Conservation (phyloP, 2,113 vertebrate species). For the Suricata suricatta region DNA sequence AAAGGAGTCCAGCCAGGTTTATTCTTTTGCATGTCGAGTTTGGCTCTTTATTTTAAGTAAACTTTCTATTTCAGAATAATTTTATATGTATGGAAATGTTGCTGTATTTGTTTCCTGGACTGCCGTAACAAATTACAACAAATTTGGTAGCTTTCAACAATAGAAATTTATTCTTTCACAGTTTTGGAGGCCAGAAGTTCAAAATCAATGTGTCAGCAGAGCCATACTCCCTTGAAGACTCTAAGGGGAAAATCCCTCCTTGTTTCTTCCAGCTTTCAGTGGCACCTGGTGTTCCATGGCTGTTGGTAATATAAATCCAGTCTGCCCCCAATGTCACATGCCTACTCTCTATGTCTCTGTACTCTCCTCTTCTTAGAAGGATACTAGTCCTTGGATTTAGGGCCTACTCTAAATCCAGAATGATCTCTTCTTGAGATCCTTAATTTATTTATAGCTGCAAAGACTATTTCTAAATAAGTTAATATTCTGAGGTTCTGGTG, state of each 20-base stretch:
- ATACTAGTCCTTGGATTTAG: neutral
- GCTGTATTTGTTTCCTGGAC: neutral
- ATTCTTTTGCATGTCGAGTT: too few species aligned
- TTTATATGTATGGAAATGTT: neutral
- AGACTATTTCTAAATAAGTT: neutral
- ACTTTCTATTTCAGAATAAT: neutral
- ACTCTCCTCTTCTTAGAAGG: neutral
- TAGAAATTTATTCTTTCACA: neutral
- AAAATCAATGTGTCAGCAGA: too few species aligned
- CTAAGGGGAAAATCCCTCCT: neutral
- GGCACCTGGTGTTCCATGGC: neutral
- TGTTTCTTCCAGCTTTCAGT: neutral
- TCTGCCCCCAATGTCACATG: neutral
- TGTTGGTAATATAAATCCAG: neutral
- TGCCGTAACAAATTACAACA: neutral
- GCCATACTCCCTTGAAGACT: neutral
- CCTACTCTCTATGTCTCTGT: neutral
- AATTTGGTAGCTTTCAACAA: neutral
- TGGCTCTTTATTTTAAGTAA: neutral
- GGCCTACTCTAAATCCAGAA: neutral
- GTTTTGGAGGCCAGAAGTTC: neutral
- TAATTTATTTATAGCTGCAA: neutral
- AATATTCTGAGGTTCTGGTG: neutral
- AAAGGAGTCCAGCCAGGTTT: too few species aligned
- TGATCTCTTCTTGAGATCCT: neutral